Base-by-base conservation (phyloP, 2,797 vertebrate genomes). In the Huso huso region DNA sequence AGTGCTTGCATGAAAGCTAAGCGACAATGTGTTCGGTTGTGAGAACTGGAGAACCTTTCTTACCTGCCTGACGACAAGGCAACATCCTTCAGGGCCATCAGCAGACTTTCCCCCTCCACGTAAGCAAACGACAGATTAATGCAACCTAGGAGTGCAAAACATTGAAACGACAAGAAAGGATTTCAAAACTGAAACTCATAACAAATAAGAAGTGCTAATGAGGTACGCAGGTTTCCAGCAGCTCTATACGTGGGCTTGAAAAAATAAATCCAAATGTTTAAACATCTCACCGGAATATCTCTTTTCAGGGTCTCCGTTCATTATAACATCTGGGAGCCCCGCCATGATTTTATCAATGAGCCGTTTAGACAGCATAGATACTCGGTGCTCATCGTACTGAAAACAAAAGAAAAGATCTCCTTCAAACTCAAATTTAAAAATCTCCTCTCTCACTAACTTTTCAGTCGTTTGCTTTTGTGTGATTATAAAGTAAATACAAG, bases 51-150 rank as follows among this genome's bases (percentile, higher is more conserved):
- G 13, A 72, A 55, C 23, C n/a, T 55, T 7, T 9, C 83, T 72
- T 76, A 98, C 96, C 96, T 99, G 76, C 97, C 97, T 69, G 95
- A 99, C 50, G 95, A 99, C 59, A 99, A 87, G 48, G 95, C 96
- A 0, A 99, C 88, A 8, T 99, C 95, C 78, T 99, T 99, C 74
- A 99, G 86, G 2, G 95, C 97, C 96, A 99, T 99, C 77, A 99
- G 75, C 71, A 99, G 87, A 87, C 94, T 96, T 74, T 99, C 97
- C 3, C 97, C 96, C 84, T 99, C 97, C 81, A 99, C 96, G 9
- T 96, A 99, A 0, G 97, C 94, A 81, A 99, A 99, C 10, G 95
- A 99, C 65, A 99, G 85, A 80, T 98, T 98, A 76, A 99, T 23
- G 75, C 96, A 99, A 61, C 96, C 97, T 99, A 55, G 23, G 23